Conservation (phyloP, 2,888 invertebrate genomes). For the Latrodectus elegans region DNA sequence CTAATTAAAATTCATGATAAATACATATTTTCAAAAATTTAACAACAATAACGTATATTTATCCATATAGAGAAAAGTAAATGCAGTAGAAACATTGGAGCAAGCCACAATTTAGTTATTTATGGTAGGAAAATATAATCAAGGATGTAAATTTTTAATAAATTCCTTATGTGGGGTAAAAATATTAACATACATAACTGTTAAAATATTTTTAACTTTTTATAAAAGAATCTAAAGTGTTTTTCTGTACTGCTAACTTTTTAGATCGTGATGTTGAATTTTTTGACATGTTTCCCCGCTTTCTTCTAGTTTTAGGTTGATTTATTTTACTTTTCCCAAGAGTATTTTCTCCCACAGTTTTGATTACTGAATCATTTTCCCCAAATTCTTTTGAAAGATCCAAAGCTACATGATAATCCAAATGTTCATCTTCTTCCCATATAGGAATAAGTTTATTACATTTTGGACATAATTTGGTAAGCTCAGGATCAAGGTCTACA, state of each 20-base stretch:
- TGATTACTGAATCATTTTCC: neutral
- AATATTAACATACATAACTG: no score
- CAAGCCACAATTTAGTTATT: neutral
- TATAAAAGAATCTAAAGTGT: slow-evolving; percentile 61
- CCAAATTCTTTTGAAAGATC: slow-evolving; percentile 81
- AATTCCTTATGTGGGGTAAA: neutral
- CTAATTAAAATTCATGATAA: no score
- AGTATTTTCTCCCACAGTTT: neutral
- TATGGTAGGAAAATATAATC: neutral
- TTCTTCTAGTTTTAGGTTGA: slow-evolving; percentile 2
- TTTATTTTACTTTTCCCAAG: neutral
- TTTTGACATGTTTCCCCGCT: slow-evolving; percentile 43
- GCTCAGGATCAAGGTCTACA: slow-evolving; percentile 43
- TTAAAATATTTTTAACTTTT: slow-evolving; percentile 11
- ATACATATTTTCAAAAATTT: no score
- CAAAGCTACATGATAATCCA: slow-evolving; percentile 89
- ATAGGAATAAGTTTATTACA: slow-evolving; percentile 81
- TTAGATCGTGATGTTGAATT: neutral
- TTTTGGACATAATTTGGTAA: slow-evolving; percentile 78
- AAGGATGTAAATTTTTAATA: neutral
- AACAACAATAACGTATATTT: no score
- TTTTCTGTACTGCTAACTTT: slow-evolving; percentile 16
- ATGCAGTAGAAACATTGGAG: no score
- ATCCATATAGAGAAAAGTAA: no score
- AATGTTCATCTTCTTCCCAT: slow-evolving; percentile 83